Base-by-base conservation (phyloP, 2,797 vertebrate genomes). In the Phataginus tetradactyla region DNA sequence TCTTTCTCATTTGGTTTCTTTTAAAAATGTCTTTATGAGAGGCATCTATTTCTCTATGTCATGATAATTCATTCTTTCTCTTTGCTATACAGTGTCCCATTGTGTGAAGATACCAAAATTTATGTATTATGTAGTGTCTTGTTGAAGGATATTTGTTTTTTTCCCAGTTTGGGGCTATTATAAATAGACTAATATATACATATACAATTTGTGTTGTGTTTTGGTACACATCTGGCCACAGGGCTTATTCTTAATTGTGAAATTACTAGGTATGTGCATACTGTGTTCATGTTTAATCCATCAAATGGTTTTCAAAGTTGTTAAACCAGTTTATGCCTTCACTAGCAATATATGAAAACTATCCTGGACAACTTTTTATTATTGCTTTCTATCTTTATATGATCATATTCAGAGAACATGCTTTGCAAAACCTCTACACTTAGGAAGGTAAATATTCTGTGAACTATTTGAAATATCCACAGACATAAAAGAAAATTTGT, bases 41-140 rank as follows among this genome's bases (percentile, higher is more conserved):
- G 5, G 86, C 23, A 23, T 34, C 6, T 37, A 21, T 51, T 79
- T 79, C 63, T 84, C 25, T n/a, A 71, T n/a, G 25, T 49, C 68
- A 85, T 27, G 64, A 42, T 84, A 27, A 7, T 42, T 94, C 78
- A 25, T 88, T 81, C n/a, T 72, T 93, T 85, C 39, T 95, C 51
- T 55, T 61, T 45, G 39, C 23, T 96, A 18, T 81, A 29, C 32
- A 79, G 17, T 69, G 45, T 59, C 77, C 14, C 49, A 4, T 93
- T 83, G 15, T 63, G 59, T 87, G 32, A 80, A 69, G 86, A 74
- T 25, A 61, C 27, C n/a, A 72, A 20, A 61, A 78, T 78, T 23
- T 85, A 77, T 59, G 45, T 45, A 45, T 91, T 79, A 32, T 59
- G 21, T 25, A 59, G 10, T 69, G 45, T 53, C 34, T 14, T 51